phyloP scores from a whole-genome alignment of 92 coral and sea anemone species.

The Zoanthus sociatus region DNA sequence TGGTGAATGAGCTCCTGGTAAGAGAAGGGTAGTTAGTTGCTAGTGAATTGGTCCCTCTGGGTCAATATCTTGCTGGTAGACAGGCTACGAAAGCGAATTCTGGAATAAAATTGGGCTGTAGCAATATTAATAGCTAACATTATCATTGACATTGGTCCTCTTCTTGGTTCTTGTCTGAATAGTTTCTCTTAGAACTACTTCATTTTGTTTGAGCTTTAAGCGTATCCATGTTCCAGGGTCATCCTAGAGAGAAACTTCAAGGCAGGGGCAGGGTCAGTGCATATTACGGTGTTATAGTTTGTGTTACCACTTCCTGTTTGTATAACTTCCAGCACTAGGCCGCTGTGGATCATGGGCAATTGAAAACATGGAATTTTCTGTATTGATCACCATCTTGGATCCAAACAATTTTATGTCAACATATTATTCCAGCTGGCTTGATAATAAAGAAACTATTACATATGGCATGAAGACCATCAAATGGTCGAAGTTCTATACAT shows the following conservation, averaged over 20 bases:
- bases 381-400: no score
- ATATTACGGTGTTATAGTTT: no score
- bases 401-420: no score
- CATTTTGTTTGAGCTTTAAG: no score
- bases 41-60: slow-evolving; percentile 52
- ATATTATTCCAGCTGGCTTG: no score
- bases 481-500: neutral
- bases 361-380: no score
- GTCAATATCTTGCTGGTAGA: slow-evolving; percentile 54
- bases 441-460: no score
- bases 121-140: slow-evolving; percentile 5
- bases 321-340: no score
- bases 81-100: slow-evolving; percentile 42
- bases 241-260: slow-evolving; percentile 26
- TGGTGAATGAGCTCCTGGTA: slow-evolving; percentile 23
- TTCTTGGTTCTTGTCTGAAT: slow-evolving; percentile 26
- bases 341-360: no score
- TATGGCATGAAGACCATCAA: slow-evolving; percentile 38
- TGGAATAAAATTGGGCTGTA: slow-evolving; percentile 45
- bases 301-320: no score
- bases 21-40: slow-evolving; percentile 33
- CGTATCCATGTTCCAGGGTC: no score
- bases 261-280: slow-evolving; percentile 51
- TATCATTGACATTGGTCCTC: slow-evolving; percentile 20
- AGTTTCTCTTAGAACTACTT: slow-evolving; percentile 1